Conservation (phyloP, 1,140 invertebrate species). For the Drosophila pectinifera region DNA sequence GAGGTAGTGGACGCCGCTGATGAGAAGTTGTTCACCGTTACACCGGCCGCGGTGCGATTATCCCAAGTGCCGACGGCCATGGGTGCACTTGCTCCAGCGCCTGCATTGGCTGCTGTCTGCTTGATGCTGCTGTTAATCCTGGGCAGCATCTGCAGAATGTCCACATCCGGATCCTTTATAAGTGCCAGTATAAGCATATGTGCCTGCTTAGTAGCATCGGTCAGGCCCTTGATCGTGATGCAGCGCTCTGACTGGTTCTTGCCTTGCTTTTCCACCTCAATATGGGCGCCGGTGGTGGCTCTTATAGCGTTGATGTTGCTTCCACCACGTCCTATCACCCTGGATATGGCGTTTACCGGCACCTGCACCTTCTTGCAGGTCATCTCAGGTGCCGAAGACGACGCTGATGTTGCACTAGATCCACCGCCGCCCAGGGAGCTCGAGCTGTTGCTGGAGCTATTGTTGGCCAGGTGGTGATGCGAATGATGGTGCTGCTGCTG, state of each 20-base stretch:
- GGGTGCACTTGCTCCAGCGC: conserved; percentile 59
- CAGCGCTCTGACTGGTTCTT: conserved; percentile 97
- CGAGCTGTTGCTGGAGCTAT: conserved; percentile 42
- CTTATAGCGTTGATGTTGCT: conserved; percentile 99
- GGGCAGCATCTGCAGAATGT: conserved; percentile 93
- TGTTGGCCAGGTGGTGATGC: conserved; percentile 37
- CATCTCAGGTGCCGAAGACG: conserved; percentile 65
- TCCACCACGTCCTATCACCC: conserved; percentile 97
- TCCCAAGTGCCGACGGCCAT: conserved; percentile 82
- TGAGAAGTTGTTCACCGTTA: conserved; percentile 51
- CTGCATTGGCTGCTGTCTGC: conserved; percentile 72
- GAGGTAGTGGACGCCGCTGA: conserved; percentile 74
- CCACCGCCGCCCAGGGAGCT: conserved; percentile 26
- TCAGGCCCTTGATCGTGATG: conserved; percentile 97
- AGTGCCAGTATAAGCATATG: conserved; percentile 93
- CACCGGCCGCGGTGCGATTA: conserved; percentile 70
- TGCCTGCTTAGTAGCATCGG: conserved; percentile 95
- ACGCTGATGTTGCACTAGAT: conserved; percentile 2
- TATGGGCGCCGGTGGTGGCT: conserved; percentile 96
- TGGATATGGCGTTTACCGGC: conserved; percentile 96
- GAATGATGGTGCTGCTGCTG: conserved; percentile 48
- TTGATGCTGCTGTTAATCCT: conserved; percentile 87
- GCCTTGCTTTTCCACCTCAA: conserved; percentile 98
- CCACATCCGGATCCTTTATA: conserved; percentile 96
- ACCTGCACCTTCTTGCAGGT: conserved; percentile 94